Conservation (phyloP, 2,797 vertebrate species). For the Trichosurus vulpecula region DNA sequence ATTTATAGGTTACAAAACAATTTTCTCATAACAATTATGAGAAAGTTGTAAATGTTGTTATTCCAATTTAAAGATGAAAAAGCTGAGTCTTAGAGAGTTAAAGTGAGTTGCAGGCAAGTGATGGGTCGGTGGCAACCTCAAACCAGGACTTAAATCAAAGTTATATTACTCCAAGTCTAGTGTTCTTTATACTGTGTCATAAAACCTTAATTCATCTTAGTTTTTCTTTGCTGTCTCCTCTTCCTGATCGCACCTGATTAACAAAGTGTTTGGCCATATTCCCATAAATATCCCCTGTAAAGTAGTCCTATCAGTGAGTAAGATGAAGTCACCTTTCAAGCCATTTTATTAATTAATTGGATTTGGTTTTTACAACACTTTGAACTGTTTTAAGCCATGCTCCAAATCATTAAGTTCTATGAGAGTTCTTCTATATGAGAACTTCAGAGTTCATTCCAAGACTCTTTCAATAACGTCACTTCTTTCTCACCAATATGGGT, state of each 20-base stretch:
- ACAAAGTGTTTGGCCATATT: not conserved
- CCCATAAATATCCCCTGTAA: conserved; percentile 73
- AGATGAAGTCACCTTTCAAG: conserved; percentile 75
- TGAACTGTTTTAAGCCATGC: not conserved
- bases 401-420: conserved; percentile 26
- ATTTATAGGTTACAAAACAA: not conserved
- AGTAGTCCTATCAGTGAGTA: conserved; percentile 65
- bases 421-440: not conserved
- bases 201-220: not conserved
- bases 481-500: not conserved
- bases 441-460: not conserved
- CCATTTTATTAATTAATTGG: conserved; percentile 79
- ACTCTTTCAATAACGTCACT: not conserved
- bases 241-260: not conserved
- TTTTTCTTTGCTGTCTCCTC: not conserved
- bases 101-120: not conserved
- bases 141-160: not conserved
- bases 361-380: conserved; percentile 72
- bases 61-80: not conserved
- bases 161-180: not conserved
- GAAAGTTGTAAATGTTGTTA: not conserved
- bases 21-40: not conserved
- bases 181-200: not conserved
- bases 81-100: not conserved
- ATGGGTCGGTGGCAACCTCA: not conserved